Percentiles rank a stretch among this genome's conserved stretches.
Evolutionary conservation across 2,113 vertebrate genomes (phyloP).

Genomic region (Microtus oregoni): DNA sequence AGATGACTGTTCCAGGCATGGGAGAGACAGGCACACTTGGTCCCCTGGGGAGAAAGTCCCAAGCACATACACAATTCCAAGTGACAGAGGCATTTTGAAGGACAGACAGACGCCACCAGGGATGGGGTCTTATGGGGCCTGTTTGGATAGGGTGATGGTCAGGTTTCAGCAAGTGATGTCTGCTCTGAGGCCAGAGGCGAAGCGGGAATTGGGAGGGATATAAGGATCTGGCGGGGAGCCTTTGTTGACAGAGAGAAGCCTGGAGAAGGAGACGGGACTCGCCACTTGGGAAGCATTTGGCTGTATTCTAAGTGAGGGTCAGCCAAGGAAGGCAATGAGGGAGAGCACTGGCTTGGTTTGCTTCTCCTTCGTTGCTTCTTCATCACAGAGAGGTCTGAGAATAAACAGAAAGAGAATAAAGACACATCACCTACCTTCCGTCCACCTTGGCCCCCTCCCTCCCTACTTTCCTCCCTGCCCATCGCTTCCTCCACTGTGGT

Average conservation of each 20-base stretch:
- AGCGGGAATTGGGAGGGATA: not conserved
- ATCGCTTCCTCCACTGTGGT: not conserved
- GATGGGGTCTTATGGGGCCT: not conserved
- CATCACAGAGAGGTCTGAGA: not conserved
- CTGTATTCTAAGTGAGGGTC: not conserved
- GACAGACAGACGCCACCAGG: not conserved
- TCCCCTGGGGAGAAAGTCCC: not conserved
- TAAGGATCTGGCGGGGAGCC: not conserved
- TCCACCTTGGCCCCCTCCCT: rapidly evolving
- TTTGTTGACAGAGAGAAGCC: not conserved
- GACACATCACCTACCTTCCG: too few relatives aligned
- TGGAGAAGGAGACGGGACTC: not conserved
- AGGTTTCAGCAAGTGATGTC: not conserved
- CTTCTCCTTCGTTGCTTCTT: not conserved
- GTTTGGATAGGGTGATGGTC: not conserved
- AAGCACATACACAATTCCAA: not conserved
- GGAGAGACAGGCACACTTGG: not conserved
- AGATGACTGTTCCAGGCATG: not conserved
- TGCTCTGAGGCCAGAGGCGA: not conserved
- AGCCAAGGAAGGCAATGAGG: not conserved
- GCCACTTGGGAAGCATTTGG: not conserved
- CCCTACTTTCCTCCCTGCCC: not conserved
- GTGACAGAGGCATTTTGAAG: not conserved
- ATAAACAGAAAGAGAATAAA: not conserved
- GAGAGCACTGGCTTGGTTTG: not conserved